Percentiles rank a stretch among this genome's conserved stretches.
phyloP scores from a whole-genome alignment of 2,797 vertebrate genomes.

The Menidia menidia region DNA sequence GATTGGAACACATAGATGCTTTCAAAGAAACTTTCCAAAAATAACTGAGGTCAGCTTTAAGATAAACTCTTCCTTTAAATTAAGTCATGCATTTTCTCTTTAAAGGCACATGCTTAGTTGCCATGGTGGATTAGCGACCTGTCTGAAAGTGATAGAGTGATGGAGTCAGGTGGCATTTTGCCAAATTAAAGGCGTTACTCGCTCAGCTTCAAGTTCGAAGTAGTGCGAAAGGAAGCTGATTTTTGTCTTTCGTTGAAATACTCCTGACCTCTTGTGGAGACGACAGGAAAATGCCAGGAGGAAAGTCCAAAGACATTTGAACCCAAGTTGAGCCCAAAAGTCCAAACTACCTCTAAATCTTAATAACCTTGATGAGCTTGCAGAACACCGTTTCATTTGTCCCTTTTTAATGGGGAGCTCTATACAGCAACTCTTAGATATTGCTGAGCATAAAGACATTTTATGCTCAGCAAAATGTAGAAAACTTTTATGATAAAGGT shows the following conservation, averaged over 20 bases:
- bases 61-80: not conserved
- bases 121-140: too few species aligned
- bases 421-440: too few species aligned
- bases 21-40: not conserved
- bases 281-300: not conserved
- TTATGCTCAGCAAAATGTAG: too few species aligned
- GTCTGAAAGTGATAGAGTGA: too few species aligned
- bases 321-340: not conserved
- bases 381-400: not conserved
- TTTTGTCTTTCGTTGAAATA: not conserved
- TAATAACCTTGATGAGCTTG: not conserved
- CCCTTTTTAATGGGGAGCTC: too few species aligned
- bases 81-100: not conserved
- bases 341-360: not conserved
- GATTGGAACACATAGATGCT: not conserved
- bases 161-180: too few species aligned
- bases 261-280: slow-evolving; percentile 18
- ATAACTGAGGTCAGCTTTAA: not conserved
- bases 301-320: not conserved
- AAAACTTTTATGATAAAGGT: too few species aligned
- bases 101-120: too few species aligned
- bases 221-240: too few species aligned
- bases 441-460: too few species aligned
- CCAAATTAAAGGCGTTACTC: too few species aligned
- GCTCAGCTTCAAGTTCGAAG: too few species aligned